A percentile compares a stretch with the other conserved stretches of the same genome.
These are phyloP conservation scores for Meghimatium bilineatum DNA, from an alignment of 2,888 invertebrate genomes.

Conservation along the genomic window DNA sequence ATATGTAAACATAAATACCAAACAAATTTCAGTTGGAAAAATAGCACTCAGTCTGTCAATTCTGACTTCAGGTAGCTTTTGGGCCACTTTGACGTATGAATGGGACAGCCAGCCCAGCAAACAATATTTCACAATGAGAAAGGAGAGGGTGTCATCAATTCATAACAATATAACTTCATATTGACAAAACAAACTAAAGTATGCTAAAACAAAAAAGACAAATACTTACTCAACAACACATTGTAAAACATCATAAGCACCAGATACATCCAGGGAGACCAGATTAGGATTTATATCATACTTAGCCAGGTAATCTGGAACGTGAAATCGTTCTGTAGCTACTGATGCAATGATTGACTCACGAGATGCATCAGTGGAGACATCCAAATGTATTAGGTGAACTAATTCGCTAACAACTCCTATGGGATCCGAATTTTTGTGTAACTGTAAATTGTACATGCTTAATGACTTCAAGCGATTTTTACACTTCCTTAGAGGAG, in stretches of 20 bases:
- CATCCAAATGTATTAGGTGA: conserved; percentile 80
- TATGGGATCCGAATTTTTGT: conserved; percentile 71
- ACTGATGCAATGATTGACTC: conserved; percentile 77
- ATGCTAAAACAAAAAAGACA: neutral
- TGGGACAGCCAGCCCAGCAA: too few species aligned
- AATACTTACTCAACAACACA: conserved; percentile 40
- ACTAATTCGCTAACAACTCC: conserved; percentile 80
- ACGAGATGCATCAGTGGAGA: conserved; percentile 80
- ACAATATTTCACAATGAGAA: too few species aligned
- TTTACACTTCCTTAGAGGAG: conserved; percentile 80
- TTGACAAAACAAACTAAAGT: neutral
- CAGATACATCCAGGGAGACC: conserved; percentile 83
- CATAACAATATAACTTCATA: too few species aligned
- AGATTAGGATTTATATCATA: conserved; percentile 79
- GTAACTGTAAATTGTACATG: conserved; percentile 81
- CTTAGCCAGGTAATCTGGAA: conserved; percentile 68
- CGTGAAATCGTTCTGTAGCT: conserved; percentile 72
- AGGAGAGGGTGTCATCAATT: too few species aligned
- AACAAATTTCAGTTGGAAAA: too few species aligned
- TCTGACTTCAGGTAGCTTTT: too few species aligned
- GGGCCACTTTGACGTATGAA: too few species aligned
- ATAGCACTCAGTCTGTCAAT: too few species aligned
- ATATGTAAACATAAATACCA: too few species aligned
- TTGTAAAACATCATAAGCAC: conserved; percentile 79
- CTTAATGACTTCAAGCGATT: conserved; percentile 81